Percentiles rank a stretch among this genome's conserved stretches.
Conservation (phyloP, 2,888 invertebrate genomes). For the Osmoderma eremita region DNA sequence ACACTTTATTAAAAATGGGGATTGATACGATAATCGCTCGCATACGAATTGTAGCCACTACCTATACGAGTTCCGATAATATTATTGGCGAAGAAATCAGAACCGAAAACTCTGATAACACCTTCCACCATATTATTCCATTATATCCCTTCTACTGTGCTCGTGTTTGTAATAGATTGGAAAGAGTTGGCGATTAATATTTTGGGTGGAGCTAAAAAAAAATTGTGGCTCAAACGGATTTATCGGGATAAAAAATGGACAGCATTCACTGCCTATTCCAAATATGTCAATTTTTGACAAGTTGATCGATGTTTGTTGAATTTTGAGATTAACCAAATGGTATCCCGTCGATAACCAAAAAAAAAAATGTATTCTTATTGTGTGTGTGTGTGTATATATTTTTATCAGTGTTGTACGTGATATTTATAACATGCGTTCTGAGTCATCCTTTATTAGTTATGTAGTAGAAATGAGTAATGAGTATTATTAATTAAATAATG, state of each 20-base stretch:
- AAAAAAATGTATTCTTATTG: constrained; percentile 8
- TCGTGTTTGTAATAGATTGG: neutral
- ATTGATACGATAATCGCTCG: constrained; percentile 9
- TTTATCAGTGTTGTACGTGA: neutral
- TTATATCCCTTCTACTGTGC: constrained; percentile 28
- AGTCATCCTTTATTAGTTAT: constrained; percentile 8
- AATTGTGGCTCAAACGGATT: neutral
- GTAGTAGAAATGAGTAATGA: neutral
- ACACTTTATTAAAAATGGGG: constrained; percentile 28
- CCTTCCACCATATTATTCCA: constrained; percentile 22
- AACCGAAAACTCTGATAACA: constrained; percentile 24
- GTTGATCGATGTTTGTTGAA: constrained; percentile 32
- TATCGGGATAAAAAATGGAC: constrained; percentile 26
- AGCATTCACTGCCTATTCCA: constrained; percentile 11
- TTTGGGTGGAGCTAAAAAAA: constrained; percentile 30
- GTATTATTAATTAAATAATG: too few species aligned
- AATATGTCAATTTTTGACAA: constrained; percentile 32
- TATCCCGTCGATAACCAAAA: constrained; percentile 24
- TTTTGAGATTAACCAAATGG: constrained; percentile 15
- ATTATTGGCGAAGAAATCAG: constrained; percentile 31
- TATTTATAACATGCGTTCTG: constrained; percentile 1
- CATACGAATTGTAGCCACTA: constrained; percentile 11
- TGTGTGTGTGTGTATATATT: neutral
- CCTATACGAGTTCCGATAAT: constrained; percentile 7
- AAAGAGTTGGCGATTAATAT: constrained; percentile 8